phyloP scores from a whole-genome alignment of 2,888 invertebrate genomes.

The Nasonia oneida region DNA sequence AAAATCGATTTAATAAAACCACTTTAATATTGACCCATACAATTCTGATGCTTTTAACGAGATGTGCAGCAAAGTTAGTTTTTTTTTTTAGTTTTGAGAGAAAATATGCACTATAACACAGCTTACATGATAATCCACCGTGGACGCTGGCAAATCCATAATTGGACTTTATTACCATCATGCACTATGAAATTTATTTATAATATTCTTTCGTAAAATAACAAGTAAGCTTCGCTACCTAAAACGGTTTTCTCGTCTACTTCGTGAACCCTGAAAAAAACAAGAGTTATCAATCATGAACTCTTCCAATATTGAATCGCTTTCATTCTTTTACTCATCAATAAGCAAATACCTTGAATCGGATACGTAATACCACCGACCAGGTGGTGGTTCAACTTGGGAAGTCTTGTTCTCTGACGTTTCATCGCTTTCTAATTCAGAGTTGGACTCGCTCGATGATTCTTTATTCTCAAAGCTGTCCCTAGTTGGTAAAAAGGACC shows the following conservation, averaged over 20 bases:
- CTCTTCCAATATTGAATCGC: not conserved
- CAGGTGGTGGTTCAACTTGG: conserved; percentile 81
- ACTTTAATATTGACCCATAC: conserved; percentile 30
- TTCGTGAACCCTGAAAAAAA: conserved; percentile 83
- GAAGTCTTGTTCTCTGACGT: conserved; percentile 74
- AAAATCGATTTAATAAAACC: conserved; percentile 43
- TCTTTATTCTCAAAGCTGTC: conserved; percentile 69
- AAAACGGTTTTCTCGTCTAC: conserved; percentile 90
- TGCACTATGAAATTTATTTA: conserved; percentile 77
- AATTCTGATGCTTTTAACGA: conserved; percentile 28
- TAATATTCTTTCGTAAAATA: conserved; percentile 97
- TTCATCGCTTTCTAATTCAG: conserved; percentile 78
- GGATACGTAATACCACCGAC: conserved; percentile 96
- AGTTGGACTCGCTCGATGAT: conserved; percentile 74
- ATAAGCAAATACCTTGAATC: conserved; percentile 85
- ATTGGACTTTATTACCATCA: conserved; percentile 41
- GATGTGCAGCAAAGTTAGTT: conserved; percentile 20
- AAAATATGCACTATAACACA: conserved; percentile 42
- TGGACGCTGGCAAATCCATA: conserved; percentile 38
- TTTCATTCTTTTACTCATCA: not conserved
- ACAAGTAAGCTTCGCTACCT: conserved; percentile 93
- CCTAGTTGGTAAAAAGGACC: conserved; percentile 86
- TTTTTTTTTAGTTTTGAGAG: conserved; percentile 25
- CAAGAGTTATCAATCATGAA: not conserved
- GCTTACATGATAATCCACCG: conserved; percentile 28